Evolutionary conservation across 2,797 vertebrate species (phyloP), one percentile per base, ranked within the genome.

Genomic region (Fringilla coelebs): DNA sequence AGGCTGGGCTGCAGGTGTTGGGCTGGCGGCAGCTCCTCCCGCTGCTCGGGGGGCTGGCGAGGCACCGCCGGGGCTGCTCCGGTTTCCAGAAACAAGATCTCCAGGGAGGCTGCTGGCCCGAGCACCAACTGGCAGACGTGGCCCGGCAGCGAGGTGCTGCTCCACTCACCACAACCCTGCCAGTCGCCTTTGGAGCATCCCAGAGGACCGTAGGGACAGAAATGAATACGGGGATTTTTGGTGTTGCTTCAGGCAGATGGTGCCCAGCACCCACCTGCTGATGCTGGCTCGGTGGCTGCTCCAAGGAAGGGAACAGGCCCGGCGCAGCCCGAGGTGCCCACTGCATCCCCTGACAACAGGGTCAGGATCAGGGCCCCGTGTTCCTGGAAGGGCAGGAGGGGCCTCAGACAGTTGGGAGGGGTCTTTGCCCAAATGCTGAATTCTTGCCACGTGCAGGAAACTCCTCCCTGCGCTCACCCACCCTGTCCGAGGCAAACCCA

Each of bases 21-120:
- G 57, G 57, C 57, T 28, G 58, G 12, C 36, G 5, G 88, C 74
- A 18, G 88, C 74, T 65, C 46, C 60, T 78, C 71, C 93, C 76
- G 38, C 72, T 46, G 78, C 84, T 38, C 7, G 9, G 75, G 77
- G 68, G 67, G 85, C 74, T 16, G 77, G 21, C 3, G 10, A 67
- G 63, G 36, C 75, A 72, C 79, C 11, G 20, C 84, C 74, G 19
- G 70, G 41, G 45, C 86, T 80, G 90, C 96, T 96, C 94, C 7
- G 9, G 75, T 96, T 96, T 95, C 92, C 85, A 92, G 92, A 88
- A 93, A 96, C 36, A 36, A 46, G 95, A 93, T 92, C 95, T 78
- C 70, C 28, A 4, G 89, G 80, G 94, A 86, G 38, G 88, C 48
- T 72, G 51, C 76, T 25, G n/a, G 82, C 76, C 77, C 72, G 16